phyloP scores from a whole-genome alignment of 2,888 invertebrate species.

The Drosophila diplacantha region DNA sequence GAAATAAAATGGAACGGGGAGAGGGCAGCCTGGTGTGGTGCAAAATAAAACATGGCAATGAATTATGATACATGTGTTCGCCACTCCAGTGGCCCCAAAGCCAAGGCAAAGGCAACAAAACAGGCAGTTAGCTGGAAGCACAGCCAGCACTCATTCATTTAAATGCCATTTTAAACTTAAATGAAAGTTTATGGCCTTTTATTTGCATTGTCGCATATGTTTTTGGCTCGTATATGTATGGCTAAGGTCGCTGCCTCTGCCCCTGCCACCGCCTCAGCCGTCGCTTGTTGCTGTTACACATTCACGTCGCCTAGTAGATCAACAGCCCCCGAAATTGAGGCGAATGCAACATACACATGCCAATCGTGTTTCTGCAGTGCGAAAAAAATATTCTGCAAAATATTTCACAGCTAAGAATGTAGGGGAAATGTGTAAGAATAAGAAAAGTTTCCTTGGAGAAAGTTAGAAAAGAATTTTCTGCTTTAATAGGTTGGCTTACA shows the following conservation, averaged over 20 bases:
- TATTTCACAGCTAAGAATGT: background rate
- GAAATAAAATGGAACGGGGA: conserved; percentile 14
- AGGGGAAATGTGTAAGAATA: too few species aligned
- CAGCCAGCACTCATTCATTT: conserved; percentile 71
- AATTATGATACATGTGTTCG: conserved; percentile 75
- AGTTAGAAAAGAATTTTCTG: background rate
- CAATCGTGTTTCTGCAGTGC: conserved; percentile 17
- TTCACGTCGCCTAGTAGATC: conserved; percentile 46
- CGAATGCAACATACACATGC: conserved; percentile 24
- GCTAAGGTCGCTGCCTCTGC: conserved; percentile 24
- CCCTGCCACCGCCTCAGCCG: conserved; percentile 6
- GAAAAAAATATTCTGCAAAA: background rate
- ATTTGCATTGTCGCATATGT: conserved; percentile 60
- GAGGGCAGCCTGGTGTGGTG: conserved; percentile 34
- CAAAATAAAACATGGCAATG: conserved; percentile 71
- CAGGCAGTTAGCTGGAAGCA: conserved; percentile 31
- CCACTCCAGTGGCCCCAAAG: conserved; percentile 25
- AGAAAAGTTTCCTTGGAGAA: too few species aligned
- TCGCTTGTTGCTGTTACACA: conserved; percentile 31
- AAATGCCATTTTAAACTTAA: conserved; percentile 76
- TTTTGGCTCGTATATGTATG: conserved; percentile 26
- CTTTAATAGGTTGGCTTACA: too few species aligned
- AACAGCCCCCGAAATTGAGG: conserved; percentile 44
- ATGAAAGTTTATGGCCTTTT: conserved; percentile 74
- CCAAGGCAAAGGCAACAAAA: conserved; percentile 16